Conservation (phyloP, 1,140 invertebrate genomes). For the Chelonus insularis region DNA sequence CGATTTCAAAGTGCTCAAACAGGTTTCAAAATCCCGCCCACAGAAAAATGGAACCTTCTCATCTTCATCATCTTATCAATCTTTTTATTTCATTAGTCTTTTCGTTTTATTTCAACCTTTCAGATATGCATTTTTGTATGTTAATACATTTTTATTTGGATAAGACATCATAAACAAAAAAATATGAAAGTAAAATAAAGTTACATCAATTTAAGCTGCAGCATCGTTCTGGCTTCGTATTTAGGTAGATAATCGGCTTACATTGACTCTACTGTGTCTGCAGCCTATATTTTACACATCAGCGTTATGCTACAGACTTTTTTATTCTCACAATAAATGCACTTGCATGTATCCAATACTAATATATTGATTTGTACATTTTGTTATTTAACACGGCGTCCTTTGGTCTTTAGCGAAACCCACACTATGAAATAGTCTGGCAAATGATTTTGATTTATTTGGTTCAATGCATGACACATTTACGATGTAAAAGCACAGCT, state of each 20-base stretch:
- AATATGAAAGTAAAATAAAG: slow-evolving; percentile 29
- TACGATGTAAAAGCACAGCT: slow-evolving; percentile 19
- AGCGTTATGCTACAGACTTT: neutral
- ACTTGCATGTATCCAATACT: slow-evolving; percentile 29
- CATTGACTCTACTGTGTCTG: slow-evolving; percentile 41
- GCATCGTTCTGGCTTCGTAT: slow-evolving; percentile 58
- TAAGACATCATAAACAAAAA: slow-evolving; percentile 6
- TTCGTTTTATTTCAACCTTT: no score
- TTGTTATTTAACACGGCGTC: neutral
- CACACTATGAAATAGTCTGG: neutral
- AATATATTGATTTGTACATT: slow-evolving; percentile 5
- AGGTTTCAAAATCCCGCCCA: slow-evolving; percentile 61
- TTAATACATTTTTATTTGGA: no score
- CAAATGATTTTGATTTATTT: slow-evolving; percentile 5
- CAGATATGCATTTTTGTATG: no score
- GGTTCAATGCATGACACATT: slow-evolving; percentile 18
- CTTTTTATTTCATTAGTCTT: slow-evolving; percentile 3
- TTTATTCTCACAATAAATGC: slow-evolving; percentile 37
- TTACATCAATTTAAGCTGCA: slow-evolving; percentile 55
- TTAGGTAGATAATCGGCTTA: slow-evolving; percentile 59
- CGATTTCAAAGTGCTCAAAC: slow-evolving; percentile 59
- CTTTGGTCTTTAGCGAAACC: neutral
- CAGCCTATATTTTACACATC: slow-evolving; percentile 48
- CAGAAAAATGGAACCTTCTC: slow-evolving; percentile 48
- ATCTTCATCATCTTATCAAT: slow-evolving; percentile 16